phyloP scores from a whole-genome alignment of 92 coral and sea anemone genomes.

The Siderastrea siderea region DNA sequence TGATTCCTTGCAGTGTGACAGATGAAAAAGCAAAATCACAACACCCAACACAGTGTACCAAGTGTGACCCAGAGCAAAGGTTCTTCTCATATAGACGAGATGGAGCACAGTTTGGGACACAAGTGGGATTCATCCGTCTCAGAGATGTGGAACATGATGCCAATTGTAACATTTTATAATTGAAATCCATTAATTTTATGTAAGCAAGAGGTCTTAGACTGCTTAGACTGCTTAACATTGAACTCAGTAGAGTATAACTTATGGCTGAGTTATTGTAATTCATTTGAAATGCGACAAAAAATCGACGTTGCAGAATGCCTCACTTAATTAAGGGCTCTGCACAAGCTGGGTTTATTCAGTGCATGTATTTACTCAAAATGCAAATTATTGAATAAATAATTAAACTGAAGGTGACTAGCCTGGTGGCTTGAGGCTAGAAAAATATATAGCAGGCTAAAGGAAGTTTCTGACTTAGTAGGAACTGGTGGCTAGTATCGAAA shows the following conservation, averaged over 20 bases:
- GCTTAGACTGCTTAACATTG: background rate
- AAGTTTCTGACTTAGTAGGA: background rate
- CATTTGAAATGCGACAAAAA: background rate
- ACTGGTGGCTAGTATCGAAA: background rate
- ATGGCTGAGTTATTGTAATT: background rate
- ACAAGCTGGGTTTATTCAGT: background rate
- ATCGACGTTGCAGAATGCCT: background rate
- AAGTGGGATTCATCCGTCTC: constrained; percentile 82
- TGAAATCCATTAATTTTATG: background rate
- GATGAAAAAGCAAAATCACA: constrained; percentile 14
- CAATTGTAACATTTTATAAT: constrained; percentile 18
- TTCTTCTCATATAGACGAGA: constrained; percentile 93
- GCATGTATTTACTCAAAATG: background rate
- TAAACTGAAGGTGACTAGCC: background rate
- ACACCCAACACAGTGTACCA: constrained; percentile 86
- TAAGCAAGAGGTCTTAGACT: background rate
- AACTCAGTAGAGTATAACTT: background rate
- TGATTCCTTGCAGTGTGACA: constrained; percentile 8
- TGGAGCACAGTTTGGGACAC: constrained; percentile 88
- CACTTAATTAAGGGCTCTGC: background rate
- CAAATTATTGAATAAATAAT: background rate
- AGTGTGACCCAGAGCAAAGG: constrained; percentile 79
- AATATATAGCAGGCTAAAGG: background rate
- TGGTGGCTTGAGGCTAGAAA: background rate
- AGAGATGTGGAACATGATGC: constrained; percentile 27